Percentiles rank a stretch among this genome's conserved stretches.
These are phyloP conservation scores for Typhlichthys subterraneus DNA, from an alignment of 2,797 vertebrate species.

Conservation along the genomic window DNA sequence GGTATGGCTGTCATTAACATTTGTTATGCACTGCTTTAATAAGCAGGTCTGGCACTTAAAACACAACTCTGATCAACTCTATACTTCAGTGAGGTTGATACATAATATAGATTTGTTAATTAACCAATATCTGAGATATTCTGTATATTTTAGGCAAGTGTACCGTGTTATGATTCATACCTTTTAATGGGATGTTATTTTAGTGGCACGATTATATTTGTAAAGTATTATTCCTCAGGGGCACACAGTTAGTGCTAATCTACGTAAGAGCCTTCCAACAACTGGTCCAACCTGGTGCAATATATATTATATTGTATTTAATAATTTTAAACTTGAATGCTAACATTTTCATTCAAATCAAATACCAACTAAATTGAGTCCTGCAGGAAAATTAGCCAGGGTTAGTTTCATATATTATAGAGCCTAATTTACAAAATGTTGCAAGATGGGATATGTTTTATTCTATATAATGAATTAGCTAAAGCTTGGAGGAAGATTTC, in stretches of 20 bases:
- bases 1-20: slow-evolving; percentile 41
- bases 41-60: slow-evolving; percentile 51
- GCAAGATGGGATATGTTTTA: background rate
- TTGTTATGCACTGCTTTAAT: slow-evolving; percentile 55
- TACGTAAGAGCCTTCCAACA: slow-evolving; percentile 32
- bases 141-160: slow-evolving; percentile 31
- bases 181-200: slow-evolving; percentile 55
- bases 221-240: slow-evolving; percentile 44
- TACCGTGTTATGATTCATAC: slow-evolving; percentile 39
- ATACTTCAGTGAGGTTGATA: slow-evolving; percentile 61
- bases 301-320: slow-evolving; percentile 11
- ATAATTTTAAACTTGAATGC: slow-evolving; percentile 2
- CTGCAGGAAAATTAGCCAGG: background rate
- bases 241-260: slow-evolving; percentile 39
- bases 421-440: background rate
- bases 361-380: slow-evolving; percentile 1
- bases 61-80: slow-evolving; percentile 57
- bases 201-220: slow-evolving; percentile 23
- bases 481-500: background rate
- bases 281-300: slow-evolving; percentile 10
- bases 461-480: background rate
- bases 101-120: background rate
- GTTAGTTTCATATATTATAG: background rate
- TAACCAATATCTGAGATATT: background rate
- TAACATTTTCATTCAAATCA: slow-evolving; percentile 15